Percentiles rank a stretch among this genome's conserved stretches.
These are phyloP conservation scores for Halisarca cf. caerulea DNA, from an alignment of 37 sponge, comb jelly and placozoan species.

Conservation along the genomic window DNA sequence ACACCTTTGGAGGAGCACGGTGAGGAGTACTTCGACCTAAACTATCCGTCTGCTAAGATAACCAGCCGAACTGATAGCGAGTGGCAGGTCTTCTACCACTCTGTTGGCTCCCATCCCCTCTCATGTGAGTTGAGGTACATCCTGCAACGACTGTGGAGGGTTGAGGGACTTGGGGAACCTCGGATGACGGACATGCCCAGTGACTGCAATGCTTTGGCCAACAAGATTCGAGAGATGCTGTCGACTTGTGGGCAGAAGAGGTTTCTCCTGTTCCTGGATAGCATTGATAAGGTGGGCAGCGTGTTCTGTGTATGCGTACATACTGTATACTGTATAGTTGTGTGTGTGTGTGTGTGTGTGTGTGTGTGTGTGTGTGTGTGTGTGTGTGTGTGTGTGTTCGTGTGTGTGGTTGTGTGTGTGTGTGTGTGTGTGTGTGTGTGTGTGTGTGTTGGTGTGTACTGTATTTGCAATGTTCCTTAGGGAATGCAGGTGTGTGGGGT, in stretches of 20 bases:
- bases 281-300: conserved; percentile 35
- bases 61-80: not conserved
- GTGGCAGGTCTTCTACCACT: conserved; percentile 51
- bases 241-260: not conserved
- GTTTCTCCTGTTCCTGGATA: conserved; percentile 31
- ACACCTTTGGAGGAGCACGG: not conserved
- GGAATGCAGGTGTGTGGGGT: no score
- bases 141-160: conserved; percentile 45
- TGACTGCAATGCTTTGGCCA: conserved; percentile 20
- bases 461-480: no score
- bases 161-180: conserved; percentile 20
- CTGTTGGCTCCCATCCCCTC: conserved; percentile 23
- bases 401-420: no score
- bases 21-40: no score
- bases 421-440: no score
- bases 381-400: no score
- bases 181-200: not conserved
- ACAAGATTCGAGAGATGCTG: conserved; percentile 28
- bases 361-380: no score
- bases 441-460: no score
- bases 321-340: no score
- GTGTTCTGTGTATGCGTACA: not conserved
- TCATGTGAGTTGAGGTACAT: conserved; percentile 33
- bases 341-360: no score
- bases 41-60: no score